Evolutionary conservation across 2,797 vertebrate genomes (phyloP), one percentile per base, ranked within the genome.

Genomic region (Arctocebus calabarensis): DNA sequence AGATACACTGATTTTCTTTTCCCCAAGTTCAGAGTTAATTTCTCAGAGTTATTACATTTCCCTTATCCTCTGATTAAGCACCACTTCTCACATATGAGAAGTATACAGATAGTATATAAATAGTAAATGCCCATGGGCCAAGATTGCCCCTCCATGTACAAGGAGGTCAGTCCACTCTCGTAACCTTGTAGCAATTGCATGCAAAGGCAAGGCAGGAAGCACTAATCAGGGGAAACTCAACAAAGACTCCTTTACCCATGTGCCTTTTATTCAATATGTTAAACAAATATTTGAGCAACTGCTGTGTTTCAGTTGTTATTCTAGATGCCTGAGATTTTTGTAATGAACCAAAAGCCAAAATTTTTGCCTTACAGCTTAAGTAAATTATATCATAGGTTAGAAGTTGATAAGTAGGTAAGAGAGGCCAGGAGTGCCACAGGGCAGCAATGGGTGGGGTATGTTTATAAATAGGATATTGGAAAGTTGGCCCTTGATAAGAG

Each of bases 1-100:
- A 94, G 95, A 96, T 77, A 40, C 55, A 34, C 52, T 95, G 88
- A 88, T 90, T 96, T 94, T 66, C 97, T 97, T 96, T 95, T 57
- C 59, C 43, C 66, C 34, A n/a, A 97, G 89, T 66, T 97, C 94
- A 84, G 40, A 40, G 40, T 98, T 97, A 94, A 98, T 97, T 98
- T 97, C 96, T 90, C 68, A 89, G n/a, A 84, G 70, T 96, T 97
- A 94, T 97, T 95, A 74, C 27, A 62, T 97, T 97, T 96, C 88
- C 75, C 82, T 96, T 97, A 97, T 97, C 97, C 97, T 96, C 96
- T 98, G 97, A 97, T 98, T 97, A 98, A 93, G 57, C 52, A 55
- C 77, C 92, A 66, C 89, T 98, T 86, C 90, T 92, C 94, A 92
- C 86, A 90, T 96, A 93, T 83, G 48, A 52, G 14, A 52, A 52